Evolutionary conservation across 2,797 vertebrate species (phyloP).

Genomic region (Lophotriccus pileatus): DNA sequence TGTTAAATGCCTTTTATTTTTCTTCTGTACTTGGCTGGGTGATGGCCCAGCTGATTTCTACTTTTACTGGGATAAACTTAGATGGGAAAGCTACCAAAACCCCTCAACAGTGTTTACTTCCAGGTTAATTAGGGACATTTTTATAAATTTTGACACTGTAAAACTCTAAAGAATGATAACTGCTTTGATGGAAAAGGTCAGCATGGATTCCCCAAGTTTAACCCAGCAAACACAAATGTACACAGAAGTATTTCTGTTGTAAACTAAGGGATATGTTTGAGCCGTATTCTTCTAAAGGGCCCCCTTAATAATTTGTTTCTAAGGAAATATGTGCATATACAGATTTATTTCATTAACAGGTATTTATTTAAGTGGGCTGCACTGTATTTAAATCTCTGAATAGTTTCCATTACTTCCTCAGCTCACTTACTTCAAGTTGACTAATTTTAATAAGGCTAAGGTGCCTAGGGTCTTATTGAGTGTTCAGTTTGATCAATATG

Average conservation of each 20-base stretch:
- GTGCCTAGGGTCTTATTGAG: slow-evolving; percentile 83
- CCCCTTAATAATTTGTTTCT: slow-evolving; percentile 69
- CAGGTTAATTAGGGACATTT: slow-evolving; percentile 33
- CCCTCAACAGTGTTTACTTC: background rate
- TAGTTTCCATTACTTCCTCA: slow-evolving; percentile 78
- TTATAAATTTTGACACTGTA: background rate
- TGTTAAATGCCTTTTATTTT: slow-evolving; percentile 17
- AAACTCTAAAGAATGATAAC: slow-evolving; percentile 40
- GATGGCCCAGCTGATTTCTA: background rate
- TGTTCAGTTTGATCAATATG: slow-evolving; percentile 82
- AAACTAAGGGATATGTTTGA: slow-evolving; percentile 40
- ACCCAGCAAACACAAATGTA: background rate
- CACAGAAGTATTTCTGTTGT: slow-evolving; percentile 20
- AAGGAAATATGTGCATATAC: slow-evolving; percentile 74
- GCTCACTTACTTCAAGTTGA: slow-evolving; percentile 79
- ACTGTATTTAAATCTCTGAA: slow-evolving; percentile 77
- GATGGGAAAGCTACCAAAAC: background rate
- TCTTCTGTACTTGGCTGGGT: background rate
- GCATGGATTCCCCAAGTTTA: slow-evolving; percentile 28
- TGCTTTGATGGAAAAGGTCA: slow-evolving; percentile 21
- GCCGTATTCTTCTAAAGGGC: slow-evolving; percentile 41
- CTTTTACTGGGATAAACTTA: background rate
- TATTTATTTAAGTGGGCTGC: slow-evolving; percentile 80
- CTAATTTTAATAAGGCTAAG: slow-evolving; percentile 83
- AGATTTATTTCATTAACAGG: slow-evolving; percentile 81